Percentiles rank a stretch among this genome's conserved stretches.
phyloP scores from a whole-genome alignment of 2,797 vertebrate species.

The Eremophila alpestris region DNA sequence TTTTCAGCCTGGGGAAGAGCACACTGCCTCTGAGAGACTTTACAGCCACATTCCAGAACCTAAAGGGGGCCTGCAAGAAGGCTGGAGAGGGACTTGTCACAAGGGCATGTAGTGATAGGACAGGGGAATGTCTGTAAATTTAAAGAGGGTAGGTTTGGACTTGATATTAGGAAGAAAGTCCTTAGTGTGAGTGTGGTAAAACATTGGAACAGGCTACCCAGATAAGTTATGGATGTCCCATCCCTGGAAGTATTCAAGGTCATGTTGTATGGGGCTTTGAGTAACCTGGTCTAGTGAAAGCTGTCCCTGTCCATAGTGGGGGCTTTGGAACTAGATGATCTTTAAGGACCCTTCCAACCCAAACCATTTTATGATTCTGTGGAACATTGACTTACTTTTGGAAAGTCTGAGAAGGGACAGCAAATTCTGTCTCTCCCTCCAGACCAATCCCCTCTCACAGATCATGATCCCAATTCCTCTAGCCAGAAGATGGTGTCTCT shows the following conservation, averaged over 20 bases:
- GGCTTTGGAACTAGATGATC: not conserved
- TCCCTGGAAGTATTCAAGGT: not conserved
- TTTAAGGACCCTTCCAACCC: not conserved
- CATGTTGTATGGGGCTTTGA: not conserved
- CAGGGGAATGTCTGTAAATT: not conserved
- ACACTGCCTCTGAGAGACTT: not conserved
- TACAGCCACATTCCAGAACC: not conserved
- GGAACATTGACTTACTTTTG: not conserved
- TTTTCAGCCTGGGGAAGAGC: not conserved
- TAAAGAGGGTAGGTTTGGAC: not conserved
- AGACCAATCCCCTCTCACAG: not conserved
- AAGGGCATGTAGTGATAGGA: not conserved
- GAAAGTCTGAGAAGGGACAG: not conserved
- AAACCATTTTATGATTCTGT: not conserved
- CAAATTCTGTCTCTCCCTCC: not conserved
- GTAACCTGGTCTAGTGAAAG: not conserved
- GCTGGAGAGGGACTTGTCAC: not conserved
- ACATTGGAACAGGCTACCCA: not conserved
- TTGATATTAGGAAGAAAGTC: not conserved
- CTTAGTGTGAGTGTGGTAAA: not conserved
- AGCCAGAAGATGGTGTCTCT: not conserved
- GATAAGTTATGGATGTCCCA: not conserved
- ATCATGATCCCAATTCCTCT: accelerated
- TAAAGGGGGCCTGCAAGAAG: not conserved
- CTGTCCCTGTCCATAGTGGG: not conserved